Evolutionary conservation across 1,140 invertebrate species (phyloP), one percentile per base, ranked within the genome.

Genomic region (Ceratoteleas bidentatus): DNA sequence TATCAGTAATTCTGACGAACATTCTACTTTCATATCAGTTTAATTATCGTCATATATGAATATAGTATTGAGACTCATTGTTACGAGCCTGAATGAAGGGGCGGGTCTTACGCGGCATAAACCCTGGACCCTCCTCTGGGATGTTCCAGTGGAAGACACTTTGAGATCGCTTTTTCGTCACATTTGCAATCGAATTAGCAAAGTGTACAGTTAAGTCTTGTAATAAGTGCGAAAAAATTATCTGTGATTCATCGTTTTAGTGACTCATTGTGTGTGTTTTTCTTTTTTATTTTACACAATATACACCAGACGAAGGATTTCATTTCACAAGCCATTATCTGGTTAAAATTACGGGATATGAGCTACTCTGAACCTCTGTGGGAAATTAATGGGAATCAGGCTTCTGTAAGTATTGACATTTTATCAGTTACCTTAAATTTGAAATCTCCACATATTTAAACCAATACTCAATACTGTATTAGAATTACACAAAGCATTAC

Each of bases 341-440:
- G 52, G 45, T 70, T 40, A 52, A 83, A 84, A 45, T 14, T 69
- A 53, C 86, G 73, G 88, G 89, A 90, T 90, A 91, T 91, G 90
- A 91, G 85, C 87, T 91, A 91, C 88, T 84, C 87, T 85, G 89
- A 91, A 88, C 85, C 89, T 34, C 66, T 90, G 75, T 91, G 90
- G 89, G 90, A 91, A 87, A 90, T 91, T 47, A 91, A 91, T 85
- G 90, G 89, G 87, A 90, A 91, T 86, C 90, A 91, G 87, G 75
- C 85, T 70, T 88, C 89, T 87, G 90, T 91, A 83, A 87, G 88
- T 87, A 56, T 38, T n/a, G n/a, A n/a, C n/a, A n/a, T n/a, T n/a
- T n/a, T n/a, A n/a, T n/a, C n/a, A n/a, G n/a, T n/a, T n/a, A n/a
- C n/a, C n/a, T n/a, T n/a, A n/a, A n/a, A n/a, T n/a, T n/a, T n/a